Evolutionary conservation across 2,797 vertebrate species (phyloP).

Genomic region (Neosilurus mollespiculum): DNA sequence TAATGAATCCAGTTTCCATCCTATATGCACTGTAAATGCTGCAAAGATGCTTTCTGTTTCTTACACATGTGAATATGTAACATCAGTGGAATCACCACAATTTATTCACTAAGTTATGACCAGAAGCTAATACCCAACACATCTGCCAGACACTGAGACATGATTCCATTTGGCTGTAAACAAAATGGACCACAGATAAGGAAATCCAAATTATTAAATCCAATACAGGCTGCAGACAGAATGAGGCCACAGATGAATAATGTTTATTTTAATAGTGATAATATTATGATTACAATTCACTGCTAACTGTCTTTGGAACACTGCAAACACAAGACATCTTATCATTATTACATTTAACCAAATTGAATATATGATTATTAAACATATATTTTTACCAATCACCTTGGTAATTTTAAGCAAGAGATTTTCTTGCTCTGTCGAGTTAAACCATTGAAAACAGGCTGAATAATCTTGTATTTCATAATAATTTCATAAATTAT

Average conservation of each 20-base stretch:
- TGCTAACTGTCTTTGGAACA: background rate
- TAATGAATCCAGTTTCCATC: background rate
- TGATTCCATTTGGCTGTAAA: background rate
- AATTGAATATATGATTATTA: background rate
- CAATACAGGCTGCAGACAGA: background rate
- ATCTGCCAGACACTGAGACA: background rate
- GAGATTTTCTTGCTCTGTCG: background rate
- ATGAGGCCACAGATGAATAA: background rate
- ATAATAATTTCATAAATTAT: background rate
- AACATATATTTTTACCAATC: background rate
- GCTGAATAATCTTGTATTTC: background rate
- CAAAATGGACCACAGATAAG: conserved; percentile 6
- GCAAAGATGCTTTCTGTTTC: conserved; percentile 38
- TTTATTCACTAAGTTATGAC: conserved; percentile 21
- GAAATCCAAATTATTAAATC: background rate
- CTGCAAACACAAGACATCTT: background rate
- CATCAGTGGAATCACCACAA: conserved; percentile 13
- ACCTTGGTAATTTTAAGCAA: background rate
- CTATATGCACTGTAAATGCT: conserved; percentile 9
- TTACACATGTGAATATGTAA: conserved; percentile 20
- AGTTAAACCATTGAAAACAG: background rate
- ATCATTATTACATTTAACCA: background rate
- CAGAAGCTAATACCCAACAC: conserved; percentile 1
- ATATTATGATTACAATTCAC: background rate
- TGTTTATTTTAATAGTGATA: background rate